A percentile compares a stretch with the other conserved stretches of the same genome.
These are phyloP conservation scores for Zelleria hepariella DNA, from an alignment of 2,888 invertebrate genomes.

Conservation along the genomic window DNA sequence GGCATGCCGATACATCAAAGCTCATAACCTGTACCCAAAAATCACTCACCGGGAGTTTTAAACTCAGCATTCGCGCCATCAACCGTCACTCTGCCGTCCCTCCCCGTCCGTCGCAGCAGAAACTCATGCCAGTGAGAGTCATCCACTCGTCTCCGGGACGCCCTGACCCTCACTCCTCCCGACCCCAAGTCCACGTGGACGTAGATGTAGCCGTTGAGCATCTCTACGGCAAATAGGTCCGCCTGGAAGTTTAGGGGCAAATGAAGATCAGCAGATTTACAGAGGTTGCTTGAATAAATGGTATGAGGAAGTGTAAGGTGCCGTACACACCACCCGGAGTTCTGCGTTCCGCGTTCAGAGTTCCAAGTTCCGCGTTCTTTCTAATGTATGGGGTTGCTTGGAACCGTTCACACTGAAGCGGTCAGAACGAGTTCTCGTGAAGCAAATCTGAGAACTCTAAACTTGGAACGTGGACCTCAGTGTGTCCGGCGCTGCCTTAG, in stretches of 20 bases:
- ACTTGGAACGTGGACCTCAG: too few relatives aligned
- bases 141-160: slow-evolving; percentile 85
- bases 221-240: slow-evolving; percentile 94
- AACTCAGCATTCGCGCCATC: slow-evolving; percentile 92
- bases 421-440: too few relatives aligned
- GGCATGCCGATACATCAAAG: too few relatives aligned
- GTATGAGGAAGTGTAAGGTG: too few relatives aligned
- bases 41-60: slow-evolving; percentile 79
- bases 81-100: slow-evolving; percentile 90
- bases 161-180: slow-evolving; percentile 88
- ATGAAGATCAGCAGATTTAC: background rate
- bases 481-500: too few relatives aligned
- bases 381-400: too few relatives aligned
- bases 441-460: too few relatives aligned
- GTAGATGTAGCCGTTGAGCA: slow-evolving; percentile 94
- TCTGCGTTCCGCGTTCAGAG: too few relatives aligned
- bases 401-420: too few relatives aligned
- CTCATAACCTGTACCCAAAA: background rate
- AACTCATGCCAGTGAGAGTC: slow-evolving; percentile 96
- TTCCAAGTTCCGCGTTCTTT: too few relatives aligned
- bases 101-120: slow-evolving; percentile 83
- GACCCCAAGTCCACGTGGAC: slow-evolving; percentile 94
- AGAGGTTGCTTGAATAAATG: background rate
- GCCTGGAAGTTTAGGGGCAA: too few relatives aligned
- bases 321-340: too few relatives aligned